These are phyloP conservation scores for Gymnogyps californianus DNA, from an alignment of 2,113 vertebrate species.

Conservation along the genomic window DNA sequence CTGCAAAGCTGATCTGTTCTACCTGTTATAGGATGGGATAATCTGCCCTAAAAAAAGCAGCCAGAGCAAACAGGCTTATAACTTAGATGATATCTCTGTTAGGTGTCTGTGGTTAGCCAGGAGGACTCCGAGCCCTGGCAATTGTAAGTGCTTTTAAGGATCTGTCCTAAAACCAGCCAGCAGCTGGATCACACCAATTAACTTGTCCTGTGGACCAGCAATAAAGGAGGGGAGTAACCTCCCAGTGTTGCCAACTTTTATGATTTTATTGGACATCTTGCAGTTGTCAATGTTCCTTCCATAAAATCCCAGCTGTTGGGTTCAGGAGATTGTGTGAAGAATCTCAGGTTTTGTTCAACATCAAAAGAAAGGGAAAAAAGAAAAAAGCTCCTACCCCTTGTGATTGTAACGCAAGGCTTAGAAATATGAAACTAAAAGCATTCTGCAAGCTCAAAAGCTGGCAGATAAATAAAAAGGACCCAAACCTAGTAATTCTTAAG, in stretches of 20 bases:
- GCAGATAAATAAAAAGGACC: neutral
- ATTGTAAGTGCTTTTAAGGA: neutral
- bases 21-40: neutral
- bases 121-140: neutral
- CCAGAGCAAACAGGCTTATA: neutral
- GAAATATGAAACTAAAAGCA: neutral
- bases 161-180: neutral
- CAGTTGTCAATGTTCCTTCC: neutral
- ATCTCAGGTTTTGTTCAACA: neutral
- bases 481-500: neutral
- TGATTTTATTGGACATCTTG: neutral
- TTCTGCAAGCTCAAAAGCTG: neutral
- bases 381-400: neutral
- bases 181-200: neutral
- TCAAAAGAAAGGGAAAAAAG: neutral
- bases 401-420: neutral
- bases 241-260: neutral
- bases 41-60: neutral
- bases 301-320: neutral
- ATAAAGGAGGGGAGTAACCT: neutral
- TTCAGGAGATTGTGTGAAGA: neutral
- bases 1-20: neutral
- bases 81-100: accelerated
- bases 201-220: neutral
- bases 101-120: neutral